Evolutionary conservation across 1,140 invertebrate species (phyloP), one percentile per base, ranked within the genome.

Genomic region (Listronotus bonariensis): DNA sequence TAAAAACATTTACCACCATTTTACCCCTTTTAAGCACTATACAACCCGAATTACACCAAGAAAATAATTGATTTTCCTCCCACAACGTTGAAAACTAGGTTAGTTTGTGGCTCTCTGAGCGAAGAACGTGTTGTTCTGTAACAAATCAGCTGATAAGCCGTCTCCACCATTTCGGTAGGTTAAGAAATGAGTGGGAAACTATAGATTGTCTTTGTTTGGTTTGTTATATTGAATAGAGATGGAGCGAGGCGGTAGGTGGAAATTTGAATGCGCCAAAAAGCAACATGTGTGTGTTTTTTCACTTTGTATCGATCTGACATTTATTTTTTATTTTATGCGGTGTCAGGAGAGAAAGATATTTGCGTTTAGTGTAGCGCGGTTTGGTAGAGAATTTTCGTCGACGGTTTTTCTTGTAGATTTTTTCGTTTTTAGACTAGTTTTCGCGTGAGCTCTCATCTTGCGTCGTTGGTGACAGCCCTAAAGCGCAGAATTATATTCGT

Each of bases 1-100:
- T n/a, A 41, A 74, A 61, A 18, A 70, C 68, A 55, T 68, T 73
- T n/a, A 70, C 58, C 14, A 73, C 69, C 74, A 76, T 76, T 63
- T 59, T 65, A 52, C 31, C 38, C 9, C 14, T 43, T 15, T n/a
- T 45, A 4, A 8, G 20, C 15, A 9, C 31, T 6, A 18, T 6
- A 18, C 6, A 42, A 57, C 18, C 17, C 41, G 38, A 57, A n/a
- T 40, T 14, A 55, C 10, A 67, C 38, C 11, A 31, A 41, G 18
- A 41, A 61, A 52, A 26, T 15, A 7, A 17, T 15, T 45, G 6
- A 15, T 45, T 45, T 17, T 15, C n/a, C 42, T 17, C 42, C 10
- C 38, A 14, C 10, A 40, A 40, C 38, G 10, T 7, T 7, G 38
- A 40, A 40, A 40, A 40, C 38, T 7, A 15, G 42, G 42, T 45